phyloP scores from a whole-genome alignment of 2,797 vertebrate genomes.

The Sitta carolinensis region DNA sequence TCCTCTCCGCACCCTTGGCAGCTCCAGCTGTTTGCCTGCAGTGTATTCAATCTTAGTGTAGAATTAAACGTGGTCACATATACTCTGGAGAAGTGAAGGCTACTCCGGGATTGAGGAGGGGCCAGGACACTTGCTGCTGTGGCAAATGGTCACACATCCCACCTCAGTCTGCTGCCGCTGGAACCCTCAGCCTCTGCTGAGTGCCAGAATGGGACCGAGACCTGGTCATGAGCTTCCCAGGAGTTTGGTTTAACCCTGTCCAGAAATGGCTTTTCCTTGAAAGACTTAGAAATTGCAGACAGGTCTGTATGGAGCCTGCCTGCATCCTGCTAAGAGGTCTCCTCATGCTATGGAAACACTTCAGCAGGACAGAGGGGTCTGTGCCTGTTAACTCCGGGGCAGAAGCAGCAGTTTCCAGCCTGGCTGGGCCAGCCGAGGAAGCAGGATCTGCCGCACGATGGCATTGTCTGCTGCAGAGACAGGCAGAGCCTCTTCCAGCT shows the following conservation, averaged over 20 bases:
- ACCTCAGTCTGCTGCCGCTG: neutral
- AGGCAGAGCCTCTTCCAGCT: neutral
- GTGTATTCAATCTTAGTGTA: neutral
- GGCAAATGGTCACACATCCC: fast-evolving
- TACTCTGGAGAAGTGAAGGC: neutral
- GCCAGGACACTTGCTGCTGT: too few relatives aligned
- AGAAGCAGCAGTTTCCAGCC: neutral
- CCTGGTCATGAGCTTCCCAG: neutral
- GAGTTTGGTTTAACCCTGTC: neutral
- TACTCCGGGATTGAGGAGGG: neutral
- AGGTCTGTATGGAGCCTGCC: neutral
- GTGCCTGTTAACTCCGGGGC: neutral
- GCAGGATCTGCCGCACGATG: neutral
- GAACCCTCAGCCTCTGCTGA: neutral
- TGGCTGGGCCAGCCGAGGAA: neutral
- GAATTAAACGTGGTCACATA: fast-evolving
- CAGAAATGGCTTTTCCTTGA: neutral
- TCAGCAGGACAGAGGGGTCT: neutral
- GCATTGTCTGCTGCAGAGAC: neutral
- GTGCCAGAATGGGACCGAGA: fast-evolving
- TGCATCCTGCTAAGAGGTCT: neutral
- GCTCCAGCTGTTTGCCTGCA: neutral
- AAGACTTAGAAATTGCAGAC: neutral
- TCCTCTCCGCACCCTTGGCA: neutral
- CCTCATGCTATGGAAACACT: neutral